Evolutionary conservation across 2,797 vertebrate genomes (phyloP).

Genomic region (Cyprinodon diabolis): DNA sequence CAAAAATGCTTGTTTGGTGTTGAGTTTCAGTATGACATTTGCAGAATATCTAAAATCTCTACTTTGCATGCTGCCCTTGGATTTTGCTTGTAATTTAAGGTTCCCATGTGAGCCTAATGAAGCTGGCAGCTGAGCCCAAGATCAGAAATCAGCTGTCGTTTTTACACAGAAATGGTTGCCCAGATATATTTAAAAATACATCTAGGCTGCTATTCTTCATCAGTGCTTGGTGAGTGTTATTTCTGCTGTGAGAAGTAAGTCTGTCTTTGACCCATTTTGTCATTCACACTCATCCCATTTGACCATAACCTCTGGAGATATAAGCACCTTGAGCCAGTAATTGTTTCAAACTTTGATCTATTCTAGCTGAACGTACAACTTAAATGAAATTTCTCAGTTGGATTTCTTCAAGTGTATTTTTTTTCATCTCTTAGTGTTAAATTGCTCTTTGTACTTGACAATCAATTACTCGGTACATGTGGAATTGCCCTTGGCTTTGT

Average conservation of each 20-base stretch:
- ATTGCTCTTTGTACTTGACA: conserved; percentile 7
- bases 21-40: background rate
- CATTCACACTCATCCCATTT: background rate
- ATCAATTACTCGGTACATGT: background rate
- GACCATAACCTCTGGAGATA: background rate
- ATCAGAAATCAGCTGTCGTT: background rate
- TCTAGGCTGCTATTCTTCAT: background rate
- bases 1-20: too few relatives aligned
- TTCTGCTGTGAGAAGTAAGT: background rate
- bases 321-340: conserved; percentile 5
- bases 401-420: conserved; percentile 3
- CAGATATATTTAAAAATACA: background rate
- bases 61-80: background rate
- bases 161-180: background rate
- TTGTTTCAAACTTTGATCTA: conserved; percentile 12
- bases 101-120: background rate
- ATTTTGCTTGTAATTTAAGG: background rate
- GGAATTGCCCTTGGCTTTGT: conserved; percentile 17
- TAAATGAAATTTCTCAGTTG: background rate
- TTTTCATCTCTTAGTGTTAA: conserved; percentile 19
- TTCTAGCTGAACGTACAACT: background rate
- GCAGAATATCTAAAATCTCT: background rate
- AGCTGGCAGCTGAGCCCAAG: background rate
- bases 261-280: conserved; percentile 16
- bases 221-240: background rate